Percentiles rank a stretch among this genome's conserved stretches.
These are phyloP conservation scores for Kobus ellipsiprymnus DNA, from an alignment of 2,113 vertebrate species.

Conservation along the genomic window DNA sequence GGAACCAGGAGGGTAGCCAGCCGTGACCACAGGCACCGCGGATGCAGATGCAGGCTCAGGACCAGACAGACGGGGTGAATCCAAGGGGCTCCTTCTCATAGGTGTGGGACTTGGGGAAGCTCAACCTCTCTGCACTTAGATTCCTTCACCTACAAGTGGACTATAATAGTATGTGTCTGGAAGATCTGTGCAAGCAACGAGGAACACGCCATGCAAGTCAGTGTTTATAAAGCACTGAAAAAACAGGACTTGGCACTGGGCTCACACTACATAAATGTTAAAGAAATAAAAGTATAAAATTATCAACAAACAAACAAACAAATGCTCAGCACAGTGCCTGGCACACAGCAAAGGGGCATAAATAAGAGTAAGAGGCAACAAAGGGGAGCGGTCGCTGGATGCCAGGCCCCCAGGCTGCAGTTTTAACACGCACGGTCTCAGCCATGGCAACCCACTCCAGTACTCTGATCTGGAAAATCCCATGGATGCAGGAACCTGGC, in stretches of 20 bases:
- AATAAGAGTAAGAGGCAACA: not conserved
- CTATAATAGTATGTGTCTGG: no score
- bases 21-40: rapidly evolving
- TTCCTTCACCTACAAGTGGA: not conserved
- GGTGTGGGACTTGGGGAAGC: not conserved
- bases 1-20: not conserved
- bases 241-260: not conserved
- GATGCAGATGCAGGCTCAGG: not conserved
- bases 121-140: not conserved
- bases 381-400: not conserved
- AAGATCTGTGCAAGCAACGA: not conserved
- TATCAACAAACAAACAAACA: not conserved
- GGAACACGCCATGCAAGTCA: rapidly evolving
- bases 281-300: not conserved
- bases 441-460: not conserved
- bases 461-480: not conserved
- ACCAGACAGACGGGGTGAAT: not conserved
- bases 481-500: not conserved
- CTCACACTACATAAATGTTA: rapidly evolving
- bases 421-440: rapidly evolving
- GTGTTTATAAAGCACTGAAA: not conserved
- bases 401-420: not conserved
- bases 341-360: not conserved
- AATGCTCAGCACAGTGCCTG: not conserved
- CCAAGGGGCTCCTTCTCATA: not conserved